phyloP scores from a whole-genome alignment of 2,888 invertebrate species.

The Biston betularia region DNA sequence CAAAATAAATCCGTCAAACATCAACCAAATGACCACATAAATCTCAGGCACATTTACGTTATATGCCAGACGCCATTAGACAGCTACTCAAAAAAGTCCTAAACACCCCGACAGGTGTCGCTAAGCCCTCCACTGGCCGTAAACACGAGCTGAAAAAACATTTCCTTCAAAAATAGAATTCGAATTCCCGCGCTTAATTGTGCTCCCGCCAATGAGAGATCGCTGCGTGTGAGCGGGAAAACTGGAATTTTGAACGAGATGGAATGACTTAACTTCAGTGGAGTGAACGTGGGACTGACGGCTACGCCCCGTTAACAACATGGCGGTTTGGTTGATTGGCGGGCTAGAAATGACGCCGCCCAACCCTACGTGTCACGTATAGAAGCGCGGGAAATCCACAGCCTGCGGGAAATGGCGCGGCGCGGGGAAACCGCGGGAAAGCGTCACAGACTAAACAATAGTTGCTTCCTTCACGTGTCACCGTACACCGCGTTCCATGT shows the following conservation, averaged over 20 bases:
- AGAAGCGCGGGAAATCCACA: slow-evolving; percentile 72
- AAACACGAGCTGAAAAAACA: slow-evolving; percentile 81
- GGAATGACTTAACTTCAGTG: slow-evolving; percentile 43
- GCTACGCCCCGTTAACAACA: slow-evolving; percentile 88
- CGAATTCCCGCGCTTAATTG: slow-evolving; percentile 85
- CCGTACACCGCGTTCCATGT: slow-evolving; percentile 28
- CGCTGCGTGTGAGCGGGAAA: slow-evolving; percentile 69
- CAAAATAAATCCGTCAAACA: slow-evolving; percentile 79
- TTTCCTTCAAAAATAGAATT: slow-evolving; percentile 85
- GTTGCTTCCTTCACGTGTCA: slow-evolving; percentile 24
- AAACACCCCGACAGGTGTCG: slow-evolving; percentile 65
- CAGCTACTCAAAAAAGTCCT: slow-evolving; percentile 38
- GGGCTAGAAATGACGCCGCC: slow-evolving; percentile 72
- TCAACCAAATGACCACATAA: slow-evolving; percentile 72
- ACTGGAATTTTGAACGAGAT: slow-evolving; percentile 62
- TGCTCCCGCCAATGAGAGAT: slow-evolving; percentile 79
- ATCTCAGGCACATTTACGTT: slow-evolving; percentile 75
- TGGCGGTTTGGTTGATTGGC: slow-evolving; percentile 88
- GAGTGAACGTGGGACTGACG: slow-evolving; percentile 52
- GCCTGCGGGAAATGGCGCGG: slow-evolving; percentile 65
- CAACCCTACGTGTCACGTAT: slow-evolving; percentile 60
- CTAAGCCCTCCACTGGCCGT: slow-evolving; percentile 64
- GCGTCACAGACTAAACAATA: slow-evolving; percentile 23
- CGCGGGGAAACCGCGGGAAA: slow-evolving; percentile 55
- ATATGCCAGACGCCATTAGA: slow-evolving; percentile 66